phyloP scores from a whole-genome alignment of 2,113 vertebrate genomes.

The Suricata suricatta region DNA sequence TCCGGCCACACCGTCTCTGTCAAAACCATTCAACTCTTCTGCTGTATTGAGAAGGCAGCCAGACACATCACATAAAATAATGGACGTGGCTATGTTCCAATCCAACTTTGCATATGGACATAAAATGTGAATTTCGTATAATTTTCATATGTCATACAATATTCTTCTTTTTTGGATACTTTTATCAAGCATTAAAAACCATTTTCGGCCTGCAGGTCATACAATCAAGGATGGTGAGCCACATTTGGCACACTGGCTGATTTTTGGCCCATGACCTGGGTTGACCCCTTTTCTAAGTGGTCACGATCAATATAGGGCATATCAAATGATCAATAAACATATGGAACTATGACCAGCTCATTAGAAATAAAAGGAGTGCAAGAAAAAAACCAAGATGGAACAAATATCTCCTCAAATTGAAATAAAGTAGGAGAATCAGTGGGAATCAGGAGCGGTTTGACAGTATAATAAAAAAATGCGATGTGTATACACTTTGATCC shows the following conservation, averaged over 20 bases:
- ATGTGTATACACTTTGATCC: background rate
- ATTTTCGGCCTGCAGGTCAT: background rate
- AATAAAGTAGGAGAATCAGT: background rate
- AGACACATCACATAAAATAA: background rate
- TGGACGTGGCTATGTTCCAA: background rate
- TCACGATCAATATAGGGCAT: background rate
- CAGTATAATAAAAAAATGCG: background rate
- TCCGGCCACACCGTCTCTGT: background rate
- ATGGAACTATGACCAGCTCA: background rate
- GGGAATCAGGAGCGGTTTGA: background rate
- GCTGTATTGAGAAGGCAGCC: background rate
- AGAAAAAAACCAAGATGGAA: background rate
- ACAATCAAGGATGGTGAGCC: background rate
- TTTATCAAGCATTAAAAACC: background rate
- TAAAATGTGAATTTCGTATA: background rate
- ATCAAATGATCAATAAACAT: background rate
- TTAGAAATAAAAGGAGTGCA: conserved; percentile 16
- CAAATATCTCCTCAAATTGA: background rate
- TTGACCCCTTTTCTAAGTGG: background rate
- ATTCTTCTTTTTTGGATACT: background rate
- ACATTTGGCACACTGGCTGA: background rate
- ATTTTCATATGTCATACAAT: background rate
- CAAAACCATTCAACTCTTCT: background rate
- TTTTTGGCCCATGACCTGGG: background rate
- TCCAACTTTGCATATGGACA: background rate